phyloP scores from a whole-genome alignment of 1,140 invertebrate genomes.

The Papilio polyxenes region DNA sequence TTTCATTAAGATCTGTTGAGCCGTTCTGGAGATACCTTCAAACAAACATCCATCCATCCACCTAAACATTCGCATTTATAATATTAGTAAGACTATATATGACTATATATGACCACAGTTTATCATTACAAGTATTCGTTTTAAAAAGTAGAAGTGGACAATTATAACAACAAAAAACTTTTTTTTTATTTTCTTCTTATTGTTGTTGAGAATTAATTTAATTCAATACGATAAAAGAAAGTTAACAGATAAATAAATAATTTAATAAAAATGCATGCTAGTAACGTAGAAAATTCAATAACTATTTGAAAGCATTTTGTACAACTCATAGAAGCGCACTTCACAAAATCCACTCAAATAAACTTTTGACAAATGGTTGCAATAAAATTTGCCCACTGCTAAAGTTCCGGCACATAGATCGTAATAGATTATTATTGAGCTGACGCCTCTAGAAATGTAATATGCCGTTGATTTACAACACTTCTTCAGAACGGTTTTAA shows the following conservation, averaged over 20 bases:
- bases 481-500: neutral
- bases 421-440: conserved; percentile 4
- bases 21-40: too few relatives aligned
- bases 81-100: too few relatives aligned
- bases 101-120: too few relatives aligned
- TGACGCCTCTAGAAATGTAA: neutral
- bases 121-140: too few relatives aligned
- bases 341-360: conserved; percentile 16
- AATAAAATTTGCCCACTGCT: neutral
- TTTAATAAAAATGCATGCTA: neutral
- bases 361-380: conserved; percentile 15
- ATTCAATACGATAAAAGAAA: too few relatives aligned
- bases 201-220: too few relatives aligned
- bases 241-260: neutral
- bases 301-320: neutral
- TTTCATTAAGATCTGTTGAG: too few relatives aligned
- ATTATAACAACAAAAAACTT: too few relatives aligned
- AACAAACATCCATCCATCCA: too few relatives aligned
- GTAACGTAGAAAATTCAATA: neutral
- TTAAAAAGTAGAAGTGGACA: too few relatives aligned
- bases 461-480: neutral
- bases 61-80: too few relatives aligned
- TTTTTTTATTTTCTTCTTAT: too few relatives aligned
- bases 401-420: neutral
- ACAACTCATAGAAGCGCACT: neutral